phyloP scores from a whole-genome alignment of 2,113 vertebrate genomes.

The Taxidea taxus region DNA sequence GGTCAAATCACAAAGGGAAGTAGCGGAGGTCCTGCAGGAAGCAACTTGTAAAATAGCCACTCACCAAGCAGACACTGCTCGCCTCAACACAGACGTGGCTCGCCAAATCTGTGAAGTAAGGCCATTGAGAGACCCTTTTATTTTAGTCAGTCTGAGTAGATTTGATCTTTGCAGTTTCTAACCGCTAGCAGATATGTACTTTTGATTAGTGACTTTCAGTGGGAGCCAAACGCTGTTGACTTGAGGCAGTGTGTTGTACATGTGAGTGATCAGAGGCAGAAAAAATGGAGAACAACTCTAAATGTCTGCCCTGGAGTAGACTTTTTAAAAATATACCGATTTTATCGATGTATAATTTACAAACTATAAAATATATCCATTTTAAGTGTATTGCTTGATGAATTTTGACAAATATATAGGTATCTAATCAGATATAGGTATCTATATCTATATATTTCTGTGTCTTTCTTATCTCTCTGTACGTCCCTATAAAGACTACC shows the following conservation, averaged over 20 bases:
- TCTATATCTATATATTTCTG: not conserved
- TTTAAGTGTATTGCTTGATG: not conserved
- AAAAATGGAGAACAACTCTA: not conserved
- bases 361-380: not conserved
- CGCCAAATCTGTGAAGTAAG: constrained; percentile 90
- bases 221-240: not conserved
- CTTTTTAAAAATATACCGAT: not conserved
- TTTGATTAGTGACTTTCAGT: not conserved
- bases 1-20: constrained; percentile 86
- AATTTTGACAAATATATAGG: not conserved
- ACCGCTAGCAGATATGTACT: not conserved
- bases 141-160: not conserved
- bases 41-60: constrained; percentile 85
- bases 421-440: not conserved
- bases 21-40: constrained; percentile 86
- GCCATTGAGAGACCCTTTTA: not conserved
- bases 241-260: not conserved
- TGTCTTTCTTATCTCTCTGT: not conserved
- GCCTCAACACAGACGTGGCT: constrained; percentile 84
- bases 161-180: not conserved
- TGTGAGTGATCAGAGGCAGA: not conserved
- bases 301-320: not conserved
- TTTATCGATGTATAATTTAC: constrained; percentile 26
- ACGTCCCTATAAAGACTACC: not conserved
- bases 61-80: constrained; percentile 88